Percentiles rank a stretch among this genome's conserved stretches.
Evolutionary conservation across 2,888 invertebrate genomes (phyloP).

Genomic region (Lasiommata megera): DNA sequence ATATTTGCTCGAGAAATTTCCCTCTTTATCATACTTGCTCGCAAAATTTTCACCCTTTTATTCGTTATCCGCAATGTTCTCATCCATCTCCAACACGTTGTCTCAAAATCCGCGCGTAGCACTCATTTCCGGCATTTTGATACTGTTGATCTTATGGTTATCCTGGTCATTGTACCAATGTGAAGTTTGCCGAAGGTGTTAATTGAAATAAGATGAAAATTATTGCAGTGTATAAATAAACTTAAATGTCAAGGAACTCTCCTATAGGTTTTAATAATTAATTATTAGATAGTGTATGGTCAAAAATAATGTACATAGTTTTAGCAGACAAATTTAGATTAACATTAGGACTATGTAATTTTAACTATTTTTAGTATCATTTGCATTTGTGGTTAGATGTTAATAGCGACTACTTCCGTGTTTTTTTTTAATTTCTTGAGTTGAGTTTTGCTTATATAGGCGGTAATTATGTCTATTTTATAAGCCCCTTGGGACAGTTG

Average conservation of each 20-base stretch:
- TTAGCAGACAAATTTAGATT: no score
- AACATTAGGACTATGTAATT: no score
- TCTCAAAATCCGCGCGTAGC: constrained; percentile 42
- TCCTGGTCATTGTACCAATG: constrained; percentile 45
- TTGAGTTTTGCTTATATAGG: no score
- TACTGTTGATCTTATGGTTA: constrained; percentile 47
- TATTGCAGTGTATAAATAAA: not conserved
- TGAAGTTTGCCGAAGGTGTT: constrained; percentile 31
- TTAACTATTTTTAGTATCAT: no score
- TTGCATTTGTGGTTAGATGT: no score
- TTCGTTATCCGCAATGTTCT: not conserved
- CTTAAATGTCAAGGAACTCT: not conserved
- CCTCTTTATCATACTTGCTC: no score
- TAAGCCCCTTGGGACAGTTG: no score
- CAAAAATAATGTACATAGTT: no score
- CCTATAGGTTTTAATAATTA: not conserved
- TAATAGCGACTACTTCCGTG: no score
- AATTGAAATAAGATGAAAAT: not conserved
- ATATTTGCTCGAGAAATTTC: not conserved
- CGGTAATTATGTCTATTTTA: no score
- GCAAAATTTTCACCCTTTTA: not conserved
- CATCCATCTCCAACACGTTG: constrained; percentile 21
- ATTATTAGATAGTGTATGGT: no score
- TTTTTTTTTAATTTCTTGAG: no score
- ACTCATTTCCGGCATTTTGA: constrained; percentile 39